Conservation (phyloP, 2,113 vertebrate species). For the Serinus canaria region DNA sequence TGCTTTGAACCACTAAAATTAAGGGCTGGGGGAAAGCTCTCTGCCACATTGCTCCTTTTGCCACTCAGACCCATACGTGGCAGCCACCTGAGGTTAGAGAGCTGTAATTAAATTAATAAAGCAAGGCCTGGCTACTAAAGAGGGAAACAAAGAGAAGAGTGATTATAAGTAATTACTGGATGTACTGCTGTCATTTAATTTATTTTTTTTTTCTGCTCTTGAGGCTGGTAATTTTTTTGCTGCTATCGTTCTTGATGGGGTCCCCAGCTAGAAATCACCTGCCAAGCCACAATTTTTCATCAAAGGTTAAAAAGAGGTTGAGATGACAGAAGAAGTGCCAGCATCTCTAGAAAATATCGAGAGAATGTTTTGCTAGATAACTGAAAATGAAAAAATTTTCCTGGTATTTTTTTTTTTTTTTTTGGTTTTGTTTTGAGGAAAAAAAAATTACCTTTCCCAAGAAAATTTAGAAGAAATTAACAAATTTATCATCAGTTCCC, state of each 20-base stretch:
- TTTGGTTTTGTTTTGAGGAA: background rate
- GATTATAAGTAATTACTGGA: background rate
- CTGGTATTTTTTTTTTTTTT: background rate
- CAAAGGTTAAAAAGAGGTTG: background rate
- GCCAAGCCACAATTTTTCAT: background rate
- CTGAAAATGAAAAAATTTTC: background rate
- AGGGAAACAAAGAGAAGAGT: background rate
- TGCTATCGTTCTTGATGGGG: background rate
- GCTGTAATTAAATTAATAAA: slow-evolving; percentile 51
- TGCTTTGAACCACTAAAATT: slow-evolving; percentile 38
- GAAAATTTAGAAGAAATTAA: background rate
- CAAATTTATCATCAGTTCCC: background rate
- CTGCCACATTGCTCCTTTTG: background rate
- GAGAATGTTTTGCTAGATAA: background rate
- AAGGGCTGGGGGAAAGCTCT: background rate
- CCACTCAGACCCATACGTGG: background rate
- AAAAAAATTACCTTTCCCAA: background rate
- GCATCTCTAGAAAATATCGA: background rate
- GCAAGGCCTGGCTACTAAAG: background rate
- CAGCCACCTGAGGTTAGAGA: background rate
- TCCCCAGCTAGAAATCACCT: background rate
- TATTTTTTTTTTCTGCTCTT: background rate
- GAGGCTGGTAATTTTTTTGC: background rate
- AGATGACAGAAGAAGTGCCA: background rate
- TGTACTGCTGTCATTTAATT: background rate